Evolutionary conservation across 2,888 invertebrate genomes (phyloP), one percentile per base, ranked within the genome.

Genomic region (Aelia acuminata): DNA sequence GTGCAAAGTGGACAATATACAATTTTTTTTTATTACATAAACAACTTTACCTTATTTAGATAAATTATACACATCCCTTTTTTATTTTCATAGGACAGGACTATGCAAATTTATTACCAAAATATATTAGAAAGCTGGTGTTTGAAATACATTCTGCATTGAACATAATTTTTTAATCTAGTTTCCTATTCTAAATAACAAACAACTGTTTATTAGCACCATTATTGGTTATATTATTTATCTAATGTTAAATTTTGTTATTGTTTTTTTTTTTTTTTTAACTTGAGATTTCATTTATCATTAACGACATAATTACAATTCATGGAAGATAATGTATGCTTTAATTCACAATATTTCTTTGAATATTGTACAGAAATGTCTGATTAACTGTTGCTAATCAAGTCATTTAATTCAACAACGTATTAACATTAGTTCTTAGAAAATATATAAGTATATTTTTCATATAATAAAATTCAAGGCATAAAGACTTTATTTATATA

Each of bases 61-160:
- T 49, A 31, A 47, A 84, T 15, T 49, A 84, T 84, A 47, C 50
- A 50, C 47, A 84, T 84, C 26, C 26, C 26, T 49, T 85, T 13
- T 31, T 18, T 50, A 20, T n/a, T 22, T 31, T n/a, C 31, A 47
- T 35, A 35, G 35, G 7, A 70, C 31, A 70, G 63, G 35, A 35
- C 63, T 70, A 70, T 70, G 63, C 63, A 31, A 18, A 70, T 53
- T 85, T 39, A 50, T 84, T 85, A 85, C 48, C 57, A 85, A 85
- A 85, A 85, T 85, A 85, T 85, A 85, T 85, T 31, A 57, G 39
- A 57, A 85, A 85, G 85, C 85, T 85, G 85, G 85, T 85, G 85
- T 85, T 48, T 85, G 35, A 57, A 85, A 50, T 85, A 85, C 26
- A 53, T 85, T 53, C 43, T 80, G 80, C 80, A 47, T 80, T 80